Evolutionary conservation across 1,140 invertebrate species (phyloP).

Genomic region (Drosophila fuyamai): DNA sequence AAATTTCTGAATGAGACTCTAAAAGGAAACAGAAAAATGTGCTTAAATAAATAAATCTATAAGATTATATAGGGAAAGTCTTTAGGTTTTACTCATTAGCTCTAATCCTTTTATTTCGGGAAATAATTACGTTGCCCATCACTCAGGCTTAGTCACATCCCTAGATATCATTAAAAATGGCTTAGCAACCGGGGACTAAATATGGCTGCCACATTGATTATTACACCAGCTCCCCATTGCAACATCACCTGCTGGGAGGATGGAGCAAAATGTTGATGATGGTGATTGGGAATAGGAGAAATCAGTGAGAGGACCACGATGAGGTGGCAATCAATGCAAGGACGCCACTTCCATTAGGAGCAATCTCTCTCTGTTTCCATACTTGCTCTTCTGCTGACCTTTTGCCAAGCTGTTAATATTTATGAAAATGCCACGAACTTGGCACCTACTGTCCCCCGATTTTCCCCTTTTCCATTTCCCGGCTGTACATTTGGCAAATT

Average conservation of each 20-base stretch:
- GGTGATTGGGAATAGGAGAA: conserved; percentile 39
- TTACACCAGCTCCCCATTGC: conserved; percentile 36
- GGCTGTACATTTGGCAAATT: conserved; percentile 59
- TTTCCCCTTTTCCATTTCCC: conserved; percentile 4
- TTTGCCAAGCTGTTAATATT: conserved; percentile 61
- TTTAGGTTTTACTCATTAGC: too few relatives aligned
- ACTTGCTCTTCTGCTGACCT: conserved; percentile 36
- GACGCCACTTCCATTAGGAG: conserved; percentile 55
- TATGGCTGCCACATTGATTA: conserved; percentile 57
- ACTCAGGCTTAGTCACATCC: conserved; percentile 17
- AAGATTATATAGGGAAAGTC: too few relatives aligned
- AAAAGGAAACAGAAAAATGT: too few relatives aligned
- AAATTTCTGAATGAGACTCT: too few relatives aligned
- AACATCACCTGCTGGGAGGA: conserved; percentile 8
- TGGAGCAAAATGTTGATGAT: conserved; percentile 4
- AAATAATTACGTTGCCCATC: background rate
- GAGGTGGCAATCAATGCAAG: conserved; percentile 57
- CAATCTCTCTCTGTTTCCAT: conserved; percentile 21
- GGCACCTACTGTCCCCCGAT: conserved; percentile 32
- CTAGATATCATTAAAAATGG: conserved; percentile 60
- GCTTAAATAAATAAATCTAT: too few relatives aligned
- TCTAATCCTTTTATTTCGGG: background rate
- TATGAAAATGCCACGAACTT: conserved; percentile 65
- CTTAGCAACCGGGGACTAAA: conserved; percentile 53
- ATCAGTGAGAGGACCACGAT: conserved; percentile 1